These are phyloP conservation scores for Anagyrus pseudococci DNA, from an alignment of 2,888 invertebrate genomes.

Conservation along the genomic window DNA sequence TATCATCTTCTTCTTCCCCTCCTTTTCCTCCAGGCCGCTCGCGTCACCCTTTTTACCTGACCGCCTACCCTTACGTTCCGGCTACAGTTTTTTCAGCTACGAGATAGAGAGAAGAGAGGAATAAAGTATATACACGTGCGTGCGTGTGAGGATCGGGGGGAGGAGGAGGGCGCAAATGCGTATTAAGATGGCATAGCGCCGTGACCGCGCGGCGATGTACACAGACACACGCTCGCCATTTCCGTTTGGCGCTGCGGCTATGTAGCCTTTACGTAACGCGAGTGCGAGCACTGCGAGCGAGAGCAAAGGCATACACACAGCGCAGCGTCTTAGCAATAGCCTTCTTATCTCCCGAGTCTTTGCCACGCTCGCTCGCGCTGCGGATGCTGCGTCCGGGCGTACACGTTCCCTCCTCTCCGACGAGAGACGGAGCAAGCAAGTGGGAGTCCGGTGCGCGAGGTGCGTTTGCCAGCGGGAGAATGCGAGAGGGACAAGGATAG, in stretches of 20 bases:
- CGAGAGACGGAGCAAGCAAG: constrained; percentile 26
- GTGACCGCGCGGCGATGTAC: no score
- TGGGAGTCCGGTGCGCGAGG: constrained; percentile 33
- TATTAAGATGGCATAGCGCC: no score
- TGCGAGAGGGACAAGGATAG: constrained; percentile 37
- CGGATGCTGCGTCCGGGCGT: no score
- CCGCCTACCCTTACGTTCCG: no score
- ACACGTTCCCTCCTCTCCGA: no score
- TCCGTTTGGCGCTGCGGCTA: not conserved
- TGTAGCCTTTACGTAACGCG: constrained; percentile 36
- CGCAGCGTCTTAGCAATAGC: not conserved
- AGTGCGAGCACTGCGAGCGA: constrained; percentile 3
- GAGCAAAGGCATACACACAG: not conserved
- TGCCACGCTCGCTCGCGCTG: no score
- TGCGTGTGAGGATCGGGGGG: no score
- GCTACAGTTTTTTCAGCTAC: no score
- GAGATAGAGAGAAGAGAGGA: no score
- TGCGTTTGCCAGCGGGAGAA: constrained; percentile 3
- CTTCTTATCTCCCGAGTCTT: constrained; percentile 21
- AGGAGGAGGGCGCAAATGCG: no score
- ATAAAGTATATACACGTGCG: no score
- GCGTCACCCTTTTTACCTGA: no score
- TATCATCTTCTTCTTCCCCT: constrained; percentile 1
- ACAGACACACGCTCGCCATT: not conserved
- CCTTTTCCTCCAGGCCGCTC: not conserved